phyloP scores from a whole-genome alignment of 2,888 invertebrate species.

The Drosophila borealis region DNA sequence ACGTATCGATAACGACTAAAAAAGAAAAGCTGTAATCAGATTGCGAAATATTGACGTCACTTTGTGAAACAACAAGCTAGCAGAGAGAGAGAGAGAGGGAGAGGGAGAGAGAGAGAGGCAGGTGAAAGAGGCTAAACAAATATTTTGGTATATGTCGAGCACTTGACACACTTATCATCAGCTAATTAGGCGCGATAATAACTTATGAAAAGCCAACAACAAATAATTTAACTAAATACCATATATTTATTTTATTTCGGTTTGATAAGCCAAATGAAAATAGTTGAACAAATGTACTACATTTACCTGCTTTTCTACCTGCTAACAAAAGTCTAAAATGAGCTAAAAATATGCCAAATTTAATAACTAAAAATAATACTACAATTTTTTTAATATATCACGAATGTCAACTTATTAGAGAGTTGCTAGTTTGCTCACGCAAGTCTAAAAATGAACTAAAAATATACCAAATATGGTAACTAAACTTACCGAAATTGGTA shows the following conservation, averaged over 20 bases:
- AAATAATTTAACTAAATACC: neutral
- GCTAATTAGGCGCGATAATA: slow-evolving; percentile 44
- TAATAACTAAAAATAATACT: too few species aligned
- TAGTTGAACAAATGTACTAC: neutral
- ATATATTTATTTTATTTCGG: neutral
- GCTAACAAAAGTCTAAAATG: too few species aligned
- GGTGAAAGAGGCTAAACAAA: slow-evolving; percentile 51
- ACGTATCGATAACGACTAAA: slow-evolving; percentile 47
- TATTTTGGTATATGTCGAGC: slow-evolving; percentile 42
- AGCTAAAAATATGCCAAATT: too few species aligned
- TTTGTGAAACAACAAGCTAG: neutral
- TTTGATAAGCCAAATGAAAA: slow-evolving; percentile 1
- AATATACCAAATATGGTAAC: neutral
- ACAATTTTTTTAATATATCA: too few species aligned
- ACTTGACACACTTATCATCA: slow-evolving; percentile 59
- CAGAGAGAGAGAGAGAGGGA: neutral
- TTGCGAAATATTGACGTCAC: slow-evolving; percentile 58
- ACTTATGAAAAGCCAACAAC: neutral
- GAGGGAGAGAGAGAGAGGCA: neutral
- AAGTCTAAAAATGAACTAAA: too few species aligned
- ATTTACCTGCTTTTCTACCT: too few species aligned
- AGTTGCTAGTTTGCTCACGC: too few species aligned
- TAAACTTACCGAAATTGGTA: neutral
- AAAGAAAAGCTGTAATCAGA: slow-evolving; percentile 32
- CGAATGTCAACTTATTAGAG: too few species aligned